These are phyloP conservation scores for Anoplolepis gracilipes DNA, from an alignment of 1,140 invertebrate species.

Conservation along the genomic window DNA sequence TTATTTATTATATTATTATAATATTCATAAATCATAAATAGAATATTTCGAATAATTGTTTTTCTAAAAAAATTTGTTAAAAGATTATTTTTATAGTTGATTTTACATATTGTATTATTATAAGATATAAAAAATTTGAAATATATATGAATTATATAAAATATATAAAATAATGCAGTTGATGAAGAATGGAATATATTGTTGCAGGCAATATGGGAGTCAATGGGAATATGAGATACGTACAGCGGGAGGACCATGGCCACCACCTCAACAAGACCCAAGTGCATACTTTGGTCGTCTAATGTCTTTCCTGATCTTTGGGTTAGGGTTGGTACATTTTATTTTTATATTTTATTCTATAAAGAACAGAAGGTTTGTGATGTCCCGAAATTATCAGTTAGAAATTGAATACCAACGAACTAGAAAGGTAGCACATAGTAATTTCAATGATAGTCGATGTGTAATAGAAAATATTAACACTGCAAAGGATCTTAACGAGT, in stretches of 20 bases:
- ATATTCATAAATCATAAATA: too few species aligned
- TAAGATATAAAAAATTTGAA: background rate
- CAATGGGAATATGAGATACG: constrained; percentile 53
- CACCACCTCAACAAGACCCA: background rate
- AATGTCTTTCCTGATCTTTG: background rate
- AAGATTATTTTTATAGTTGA: background rate
- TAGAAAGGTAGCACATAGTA: background rate
- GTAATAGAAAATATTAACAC: background rate
- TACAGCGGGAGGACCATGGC: constrained; percentile 39
- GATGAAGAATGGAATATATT: background rate
- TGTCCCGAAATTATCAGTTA: background rate
- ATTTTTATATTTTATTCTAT: background rate
- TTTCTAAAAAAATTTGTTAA: background rate
- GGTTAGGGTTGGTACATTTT: background rate
- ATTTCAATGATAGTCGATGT: background rate
- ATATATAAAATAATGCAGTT: background rate
- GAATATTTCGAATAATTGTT: constrained; percentile 3
- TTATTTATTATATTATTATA: too few species aligned
- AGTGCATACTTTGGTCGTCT: background rate
- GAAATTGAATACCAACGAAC: background rate
- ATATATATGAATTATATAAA: too few species aligned
- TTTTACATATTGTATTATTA: background rate
- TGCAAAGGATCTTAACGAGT: background rate
- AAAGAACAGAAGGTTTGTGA: background rate
- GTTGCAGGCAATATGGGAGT: constrained; percentile 9